Base-by-base conservation (phyloP, 2,888 invertebrate genomes). In the Acrobasis repandana region DNA sequence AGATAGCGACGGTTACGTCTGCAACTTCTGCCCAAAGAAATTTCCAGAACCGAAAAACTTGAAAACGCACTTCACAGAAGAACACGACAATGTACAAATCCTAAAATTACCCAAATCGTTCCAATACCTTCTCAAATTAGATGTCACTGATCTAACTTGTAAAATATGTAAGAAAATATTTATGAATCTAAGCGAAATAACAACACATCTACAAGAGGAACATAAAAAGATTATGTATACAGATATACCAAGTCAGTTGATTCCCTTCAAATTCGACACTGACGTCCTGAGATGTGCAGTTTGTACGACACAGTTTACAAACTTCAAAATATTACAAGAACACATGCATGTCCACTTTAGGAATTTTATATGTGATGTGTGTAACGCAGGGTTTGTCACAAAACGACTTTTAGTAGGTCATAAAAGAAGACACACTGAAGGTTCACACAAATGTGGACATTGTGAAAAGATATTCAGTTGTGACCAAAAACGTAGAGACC, bases 401-500 rank as follows among this genome's bases (percentile, higher is more conserved):
- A 68, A 65, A 10, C 66, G 70, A 0, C 58, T 71, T 11, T 43
- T 75, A 2, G 64, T 68, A 1, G 62, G 68, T 0, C 76, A 76
- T 58, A 74, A 64, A 34, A 59, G 69, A 9, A 65, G 70, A 10
- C 80, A 80, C 50, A 65, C 62, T 0, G 58, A 61, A 10, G 77
- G 87, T 65, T 65, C 83, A 72, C 85, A 81, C 63, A 84, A 85
- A 68, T 92, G 91, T 65, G 81, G 82, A 15, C 76, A 85, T 49
- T 92, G 92, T 65, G 77, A 79, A 1, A 90, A 90, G 70, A 78
- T 78, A 0, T 92, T 88, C 65, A 77, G 75, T 1, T 77, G 82
- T 28, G 83, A 74, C 20, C 68, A 68, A 28, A 74, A 75, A 51
- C 62, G 70, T 38, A 62, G 46, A 9, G 51, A 75, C 46, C 83